Conservation (phyloP, 2,797 vertebrate species). For the Okamejei kenojei region DNA sequence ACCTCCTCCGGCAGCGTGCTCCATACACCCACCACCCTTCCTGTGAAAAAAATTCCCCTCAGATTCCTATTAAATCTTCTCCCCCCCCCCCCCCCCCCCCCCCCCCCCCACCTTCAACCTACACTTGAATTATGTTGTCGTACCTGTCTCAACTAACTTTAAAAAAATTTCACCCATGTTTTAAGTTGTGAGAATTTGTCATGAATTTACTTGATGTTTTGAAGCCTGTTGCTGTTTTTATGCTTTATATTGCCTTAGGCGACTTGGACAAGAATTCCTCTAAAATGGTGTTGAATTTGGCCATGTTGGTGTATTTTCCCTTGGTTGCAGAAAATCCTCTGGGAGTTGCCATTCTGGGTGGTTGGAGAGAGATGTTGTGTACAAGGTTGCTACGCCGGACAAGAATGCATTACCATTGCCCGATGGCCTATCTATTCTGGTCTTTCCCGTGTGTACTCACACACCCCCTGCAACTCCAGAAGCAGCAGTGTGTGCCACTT, state of each 20-base stretch:
- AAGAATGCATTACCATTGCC: background rate
- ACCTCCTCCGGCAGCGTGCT: too few species aligned
- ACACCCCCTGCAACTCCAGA: background rate
- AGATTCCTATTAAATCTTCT: too few species aligned
- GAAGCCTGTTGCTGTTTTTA: background rate
- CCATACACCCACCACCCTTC: too few species aligned
- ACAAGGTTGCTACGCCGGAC: background rate
- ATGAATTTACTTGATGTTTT: background rate
- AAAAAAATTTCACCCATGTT: background rate
- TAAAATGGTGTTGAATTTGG: background rate
- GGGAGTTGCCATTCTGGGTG: background rate
- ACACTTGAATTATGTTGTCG: too few species aligned
- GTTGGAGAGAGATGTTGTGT: slow-evolving; percentile 1
- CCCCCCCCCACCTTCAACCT: too few species aligned
- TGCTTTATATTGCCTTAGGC: background rate
- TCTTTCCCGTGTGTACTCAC: background rate
- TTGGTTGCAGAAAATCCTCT: background rate
- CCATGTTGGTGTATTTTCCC: background rate
- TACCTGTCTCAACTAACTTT: too few species aligned
- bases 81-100: too few species aligned
- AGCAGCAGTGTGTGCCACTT: background rate
- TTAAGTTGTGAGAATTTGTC: background rate
- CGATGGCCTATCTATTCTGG: slow-evolving; percentile 1
- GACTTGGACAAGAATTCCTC: background rate
- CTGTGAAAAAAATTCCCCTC: too few species aligned